Evolutionary conservation across 2,113 vertebrate genomes (phyloP).

Genomic region (human (Homo sapiens)): GRCh38 chr1:44746001-44746500

Average conservation of each 20-base stretch:
- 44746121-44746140: too few species aligned
- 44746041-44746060: too few species aligned
- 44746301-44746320: slow-evolving; percentile 23
- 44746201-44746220: not conserved
- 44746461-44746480: slow-evolving; percentile 49
- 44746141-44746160: too few species aligned
- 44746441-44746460: slow-evolving; percentile 77
- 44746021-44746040: too few species aligned
- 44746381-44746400: slow-evolving; percentile 24
- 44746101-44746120: too few species aligned
- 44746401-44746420: not conserved
- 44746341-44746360: slow-evolving; percentile 75
- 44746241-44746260: slow-evolving; percentile 12
- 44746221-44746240: not conserved
- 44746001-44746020: too few species aligned
- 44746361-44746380: slow-evolving; percentile 61
- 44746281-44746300: slow-evolving; percentile 44
- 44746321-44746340: slow-evolving; percentile 40
- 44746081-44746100: too few species aligned
- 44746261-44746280: not conserved
- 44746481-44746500: slow-evolving; percentile 52
- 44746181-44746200: not conserved
- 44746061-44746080: too few species aligned
- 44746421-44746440: slow-evolving; percentile 52
- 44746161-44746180: not conserved